These are phyloP conservation scores for Strigamia maritima DNA, from an alignment of 2,888 invertebrate genomes.

Conservation along the genomic window DNA sequence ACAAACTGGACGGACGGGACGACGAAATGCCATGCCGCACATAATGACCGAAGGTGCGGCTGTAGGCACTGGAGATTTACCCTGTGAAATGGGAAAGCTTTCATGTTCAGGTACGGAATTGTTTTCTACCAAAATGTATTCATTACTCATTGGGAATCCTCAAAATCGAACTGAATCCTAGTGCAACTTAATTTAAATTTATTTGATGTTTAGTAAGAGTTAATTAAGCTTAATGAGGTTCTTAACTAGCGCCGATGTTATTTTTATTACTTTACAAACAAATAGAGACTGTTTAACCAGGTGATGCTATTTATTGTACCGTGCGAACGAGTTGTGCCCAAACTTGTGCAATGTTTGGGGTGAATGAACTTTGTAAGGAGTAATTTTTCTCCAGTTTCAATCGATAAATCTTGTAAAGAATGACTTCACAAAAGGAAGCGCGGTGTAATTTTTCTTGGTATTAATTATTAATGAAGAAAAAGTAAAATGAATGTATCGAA, in stretches of 20 bases:
- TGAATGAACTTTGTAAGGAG: background rate
- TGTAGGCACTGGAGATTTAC: conserved; percentile 64
- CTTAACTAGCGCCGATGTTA: background rate
- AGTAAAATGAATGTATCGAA: too few relatives aligned
- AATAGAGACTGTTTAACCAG: background rate
- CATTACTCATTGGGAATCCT: background rate
- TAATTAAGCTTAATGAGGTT: too few relatives aligned
- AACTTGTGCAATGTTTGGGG: background rate
- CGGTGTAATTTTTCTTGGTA: background rate
- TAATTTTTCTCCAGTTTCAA: background rate
- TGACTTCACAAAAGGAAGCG: background rate
- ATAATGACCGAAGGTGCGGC: conserved; percentile 71
- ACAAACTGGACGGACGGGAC: conserved; percentile 78
- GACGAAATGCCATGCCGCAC: conserved; percentile 83
- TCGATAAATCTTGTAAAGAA: background rate
- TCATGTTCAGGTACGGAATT: conserved; percentile 53
- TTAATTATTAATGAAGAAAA: background rate
- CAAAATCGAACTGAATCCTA: background rate
- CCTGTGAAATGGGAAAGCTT: conserved; percentile 69
- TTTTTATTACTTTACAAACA: background rate
- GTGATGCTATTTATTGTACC: background rate
- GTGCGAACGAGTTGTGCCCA: background rate
- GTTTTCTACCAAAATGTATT: background rate
- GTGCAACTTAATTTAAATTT: too few relatives aligned
- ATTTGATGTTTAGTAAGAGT: too few relatives aligned